These are phyloP conservation scores for Coluber constrictor DNA, from an alignment of 2,797 vertebrate genomes.

Conservation along the genomic window DNA sequence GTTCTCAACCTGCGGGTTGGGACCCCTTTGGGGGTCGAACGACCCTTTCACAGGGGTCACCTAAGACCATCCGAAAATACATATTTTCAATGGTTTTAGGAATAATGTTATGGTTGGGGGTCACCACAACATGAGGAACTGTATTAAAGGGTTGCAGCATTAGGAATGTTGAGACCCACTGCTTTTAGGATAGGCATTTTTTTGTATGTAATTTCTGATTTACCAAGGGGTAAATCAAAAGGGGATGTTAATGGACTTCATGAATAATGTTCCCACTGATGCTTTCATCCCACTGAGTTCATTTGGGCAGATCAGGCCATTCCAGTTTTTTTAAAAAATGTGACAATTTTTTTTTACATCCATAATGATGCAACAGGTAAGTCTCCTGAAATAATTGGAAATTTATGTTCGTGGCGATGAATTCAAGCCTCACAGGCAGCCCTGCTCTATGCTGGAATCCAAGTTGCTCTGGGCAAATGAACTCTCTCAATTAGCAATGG, in stretches of 20 bases:
- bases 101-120: no score
- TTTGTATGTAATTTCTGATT: not conserved
- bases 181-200: no score
- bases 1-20: no score
- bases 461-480: not conserved
- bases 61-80: no score
- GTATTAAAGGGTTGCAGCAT: no score
- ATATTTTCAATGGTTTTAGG: no score
- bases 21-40: no score
- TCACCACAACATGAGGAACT: no score
- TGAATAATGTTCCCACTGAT: not conserved
- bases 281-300: not conserved
- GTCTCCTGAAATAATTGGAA: not conserved
- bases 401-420: not conserved
- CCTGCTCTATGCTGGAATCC: not conserved
- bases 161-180: no score
- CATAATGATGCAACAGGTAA: not conserved
- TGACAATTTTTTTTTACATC: not conserved
- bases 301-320: not conserved
- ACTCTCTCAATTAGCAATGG: constrained; percentile 17
- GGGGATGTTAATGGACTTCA: not conserved
- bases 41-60: no score
- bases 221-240: not conserved
- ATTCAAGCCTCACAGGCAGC: not conserved
- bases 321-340: not conserved